Base-by-base conservation (phyloP, 2,888 invertebrate genomes). In the Drosophila neonasuta region DNA sequence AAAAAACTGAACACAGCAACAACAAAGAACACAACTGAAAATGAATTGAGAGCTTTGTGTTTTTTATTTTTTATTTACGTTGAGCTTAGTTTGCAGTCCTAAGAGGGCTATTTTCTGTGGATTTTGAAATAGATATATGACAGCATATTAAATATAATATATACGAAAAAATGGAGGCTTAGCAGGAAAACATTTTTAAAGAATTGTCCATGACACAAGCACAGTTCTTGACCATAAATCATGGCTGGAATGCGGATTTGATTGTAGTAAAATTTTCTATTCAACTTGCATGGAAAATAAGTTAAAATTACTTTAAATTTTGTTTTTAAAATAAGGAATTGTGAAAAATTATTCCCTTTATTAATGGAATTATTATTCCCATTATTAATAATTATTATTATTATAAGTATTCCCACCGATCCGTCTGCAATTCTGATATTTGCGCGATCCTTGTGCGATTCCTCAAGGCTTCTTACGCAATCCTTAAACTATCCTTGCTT, bases 81-180 rank as follows among this genome's bases (percentile, higher is more conserved):
- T 39, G 39, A 13, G 39, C 34, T 24, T 20, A 10, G 32, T n/a
- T 55, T 51, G 20, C n/a, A 15, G 55, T 66, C 61, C 41, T 61
- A 50, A 8, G 66, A 51, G 51, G 55, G 41, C 66, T 36, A 56
- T 66, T 66, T 34, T 41, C 29, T 39, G n/a, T 34, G 42, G 44
- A 59, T 24, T 48, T 54, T 36, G 4, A 44, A 49, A 50, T 30
- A 69, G n/a, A 41, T 49, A 39, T 29, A 49, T 54, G 50, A 55
- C 56, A 56, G 50, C 63, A 45, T 63, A 63, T 60, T 32, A 39
- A 10, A 39, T 34, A 50, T 65, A 10, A 39, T 34, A 50, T 65
- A 39, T 58, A 46, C 8, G 9, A 30, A 34, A 42, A 32, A 50
- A 36, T 20, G 5, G 48, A 36, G 7, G 10, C 34, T 36, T 6